Percentiles rank a stretch among this genome's conserved stretches.
Conservation (phyloP, 2,888 invertebrate genomes). For the Polia nebulosa region DNA sequence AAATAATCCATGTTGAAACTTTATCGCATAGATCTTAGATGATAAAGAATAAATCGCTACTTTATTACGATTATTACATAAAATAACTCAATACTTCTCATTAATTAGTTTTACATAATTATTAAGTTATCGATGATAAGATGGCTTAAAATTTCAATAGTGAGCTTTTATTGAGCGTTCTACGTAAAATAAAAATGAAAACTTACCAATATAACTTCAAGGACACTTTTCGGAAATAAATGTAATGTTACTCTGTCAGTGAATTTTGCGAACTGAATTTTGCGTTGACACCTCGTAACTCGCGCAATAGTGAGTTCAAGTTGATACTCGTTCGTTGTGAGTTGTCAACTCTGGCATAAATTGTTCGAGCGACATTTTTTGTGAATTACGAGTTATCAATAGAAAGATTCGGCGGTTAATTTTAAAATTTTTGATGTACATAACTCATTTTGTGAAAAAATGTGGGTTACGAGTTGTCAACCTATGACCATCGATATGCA, state of each 20-base stretch:
- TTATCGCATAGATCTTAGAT: background rate
- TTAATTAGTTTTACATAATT: constrained; percentile 3
- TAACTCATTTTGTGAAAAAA: constrained; percentile 23
- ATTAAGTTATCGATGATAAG: background rate
- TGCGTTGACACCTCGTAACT: constrained; percentile 13
- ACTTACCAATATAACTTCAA: constrained; percentile 8
- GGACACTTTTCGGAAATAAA: constrained; percentile 1
- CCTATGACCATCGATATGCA: too few species aligned
- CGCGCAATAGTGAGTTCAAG: constrained; percentile 20
- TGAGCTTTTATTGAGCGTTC: constrained; percentile 1
- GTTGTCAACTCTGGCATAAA: constrained; percentile 18
- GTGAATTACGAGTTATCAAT: constrained; percentile 22
- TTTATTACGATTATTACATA: too few species aligned
- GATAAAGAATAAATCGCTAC: background rate
- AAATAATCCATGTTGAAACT: too few species aligned
- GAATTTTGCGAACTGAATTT: background rate
- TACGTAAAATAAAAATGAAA: background rate
- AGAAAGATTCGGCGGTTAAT: constrained; percentile 12
- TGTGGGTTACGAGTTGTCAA: too few species aligned
- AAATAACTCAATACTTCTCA: constrained; percentile 1
- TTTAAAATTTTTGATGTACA: constrained; percentile 3
- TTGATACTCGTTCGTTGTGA: constrained; percentile 3
- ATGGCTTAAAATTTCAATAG: constrained; percentile 1
- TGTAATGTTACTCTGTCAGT: background rate
- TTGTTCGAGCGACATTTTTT: constrained; percentile 20